Evolutionary conservation across 2,888 invertebrate species (phyloP), one percentile per base, ranked within the genome.

Genomic region (Gerosis bhagava): DNA sequence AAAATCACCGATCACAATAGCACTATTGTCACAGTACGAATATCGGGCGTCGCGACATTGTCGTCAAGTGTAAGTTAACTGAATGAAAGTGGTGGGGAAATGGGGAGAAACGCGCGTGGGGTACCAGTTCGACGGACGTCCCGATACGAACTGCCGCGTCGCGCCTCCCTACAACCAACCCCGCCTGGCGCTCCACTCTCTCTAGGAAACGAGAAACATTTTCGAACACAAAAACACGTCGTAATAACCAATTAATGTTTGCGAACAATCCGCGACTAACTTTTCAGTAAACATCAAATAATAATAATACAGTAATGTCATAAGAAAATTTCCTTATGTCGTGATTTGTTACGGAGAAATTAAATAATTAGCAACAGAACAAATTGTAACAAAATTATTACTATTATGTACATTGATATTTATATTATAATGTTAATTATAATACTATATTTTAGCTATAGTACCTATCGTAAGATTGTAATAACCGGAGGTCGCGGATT

Each of bases 111-210:
- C 54, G 68, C 65, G 69, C 56, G 63, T 73, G n/a, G 65, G 67
- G 82, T 82, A 73, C 74, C 80, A n/a, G 77, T 67, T 55, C 74
- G 74, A 55, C 64, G 56, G 55, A 67, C 65, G 69, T 78, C 78
- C 78, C 74, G 70, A 74, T 74, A 76, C 66, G 73, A 74, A 89
- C 90, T 89, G 87, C 84, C 89, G 88, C 67, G 70, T 65, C 66
- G 71, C 49, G 70, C 67, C 73, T 72, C 77, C 79, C 71, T 60
- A 67, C 77, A 74, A 77, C 82, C 77, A 74, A 77, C 82, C 77
- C 81, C 86, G 80, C 84, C 81, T 77, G 63, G 72, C 75, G 58
- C 56, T 52, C 69, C 73, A 58, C 72, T 67, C 71, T n/a, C n/a
- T 75, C 69, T 79, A 72, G 56, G 67, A 65, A 71, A 70, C 69